Base-by-base conservation (phyloP, 2,888 invertebrate genomes). In the Anthrax anthrax region DNA sequence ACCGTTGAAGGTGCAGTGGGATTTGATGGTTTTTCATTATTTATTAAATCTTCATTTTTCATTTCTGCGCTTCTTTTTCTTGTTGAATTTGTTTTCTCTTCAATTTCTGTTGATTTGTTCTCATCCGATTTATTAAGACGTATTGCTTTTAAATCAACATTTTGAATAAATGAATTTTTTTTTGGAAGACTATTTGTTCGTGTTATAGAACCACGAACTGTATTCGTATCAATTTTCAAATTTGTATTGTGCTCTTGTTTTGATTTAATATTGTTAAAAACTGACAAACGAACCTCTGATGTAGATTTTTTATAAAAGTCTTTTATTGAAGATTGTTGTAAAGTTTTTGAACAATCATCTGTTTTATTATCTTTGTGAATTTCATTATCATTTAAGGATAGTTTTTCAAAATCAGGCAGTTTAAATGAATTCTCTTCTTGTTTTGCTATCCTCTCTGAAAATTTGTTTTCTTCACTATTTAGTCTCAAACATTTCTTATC, bases 61-160 rank as follows among this genome's bases (percentile, higher is more conserved):
- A 32, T 18, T 17, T 18, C 14, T 39, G 42, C 14, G 29, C 18
- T 3, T 29, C 44, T 10, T 1, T 37, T 8, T 18, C 42, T 37
- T 10, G 42, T 39, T 9, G 47, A 14, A 29, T 27, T 18, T 27
- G 39, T 49, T 12, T 47, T 4, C 8, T 23, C 23, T 23, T 23
- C 23, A 23, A 6, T 32, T 4, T 52, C 42, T 34, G 47, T 18
- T 43, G 44, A 32, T 32, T 32, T 12, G 12, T 9, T 32, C 50
- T 57, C 16, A 3, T 48, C 49, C 18, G 47, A 47, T 42, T 46
- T 37, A 17, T 9, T 37, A 5, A 4, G 37, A 17, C 5, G 37
- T 17, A 37, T 4, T 32, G 29, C 3, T 23, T 6, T n/a, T n/a
- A n/a, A n/a, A n/a, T n/a, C n/a, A n/a, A n/a, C n/a, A n/a, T n/a